Percentiles rank a stretch among this genome's conserved stretches.
These are phyloP conservation scores for Vespertilio murinus DNA, from an alignment of 2,797 vertebrate species.

Conservation along the genomic window DNA sequence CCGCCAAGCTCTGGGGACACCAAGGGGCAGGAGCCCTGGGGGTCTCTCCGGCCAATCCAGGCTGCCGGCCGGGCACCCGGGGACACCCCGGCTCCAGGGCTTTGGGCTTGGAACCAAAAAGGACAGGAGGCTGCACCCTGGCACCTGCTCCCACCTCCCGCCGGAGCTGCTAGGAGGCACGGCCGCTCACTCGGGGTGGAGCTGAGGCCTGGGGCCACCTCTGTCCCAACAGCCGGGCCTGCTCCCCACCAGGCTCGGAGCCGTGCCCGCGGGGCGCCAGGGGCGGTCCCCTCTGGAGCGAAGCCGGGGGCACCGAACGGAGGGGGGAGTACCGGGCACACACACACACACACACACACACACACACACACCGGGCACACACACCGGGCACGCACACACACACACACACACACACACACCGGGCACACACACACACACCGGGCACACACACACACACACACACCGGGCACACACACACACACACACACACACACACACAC, in stretches of 20 bases:
- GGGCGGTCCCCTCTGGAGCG: neutral
- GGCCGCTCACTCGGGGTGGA: neutral
- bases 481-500: neutral
- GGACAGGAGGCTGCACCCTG: neutral
- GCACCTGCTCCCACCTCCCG: neutral
- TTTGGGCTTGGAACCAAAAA: neutral
- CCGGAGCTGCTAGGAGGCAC: neutral
- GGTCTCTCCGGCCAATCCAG: neutral
- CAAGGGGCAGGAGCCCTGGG: neutral
- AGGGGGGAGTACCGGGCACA: neutral
- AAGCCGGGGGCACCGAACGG: neutral
- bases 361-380: too few relatives aligned
- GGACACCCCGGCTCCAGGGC: neutral
- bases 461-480: too few relatives aligned
- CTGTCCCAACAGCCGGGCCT: neutral
- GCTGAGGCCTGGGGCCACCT: neutral
- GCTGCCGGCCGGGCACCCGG: neutral
- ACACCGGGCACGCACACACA: too few relatives aligned
- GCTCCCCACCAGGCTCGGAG: neutral
- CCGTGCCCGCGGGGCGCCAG: neutral
- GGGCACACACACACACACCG: too few relatives aligned
- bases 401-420: neutral
- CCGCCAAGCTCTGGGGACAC: neutral
- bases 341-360: too few relatives aligned
- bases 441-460: too few relatives aligned